Evolutionary conservation across 2,113 vertebrate genomes (phyloP).

Genomic region (Platanista minor): DNA sequence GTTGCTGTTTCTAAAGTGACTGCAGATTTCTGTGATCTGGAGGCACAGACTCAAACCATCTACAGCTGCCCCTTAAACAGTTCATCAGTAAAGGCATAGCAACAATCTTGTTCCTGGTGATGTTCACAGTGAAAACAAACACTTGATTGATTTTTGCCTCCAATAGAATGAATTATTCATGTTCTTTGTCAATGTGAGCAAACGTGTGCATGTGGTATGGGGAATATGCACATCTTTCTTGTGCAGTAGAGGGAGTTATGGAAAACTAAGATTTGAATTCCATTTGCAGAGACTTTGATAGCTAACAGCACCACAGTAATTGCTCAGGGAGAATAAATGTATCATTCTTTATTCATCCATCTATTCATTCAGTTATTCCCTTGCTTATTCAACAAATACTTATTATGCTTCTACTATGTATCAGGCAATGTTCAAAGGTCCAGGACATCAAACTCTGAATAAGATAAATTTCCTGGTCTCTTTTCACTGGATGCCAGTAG

Average conservation of each 20-base stretch:
- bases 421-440: slow-evolving; percentile 8
- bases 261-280: neutral
- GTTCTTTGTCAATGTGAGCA: neutral
- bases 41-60: slow-evolving; percentile 44
- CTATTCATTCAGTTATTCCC: neutral
- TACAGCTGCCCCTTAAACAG: slow-evolving; percentile 47
- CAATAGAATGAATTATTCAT: slow-evolving; percentile 2
- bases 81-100: slow-evolving; percentile 57
- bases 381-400: neutral
- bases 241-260: neutral
- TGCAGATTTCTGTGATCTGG: slow-evolving; percentile 38
- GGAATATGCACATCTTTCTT: neutral
- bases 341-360: neutral
- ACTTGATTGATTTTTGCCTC: slow-evolving; percentile 38
- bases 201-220: rapidly evolving
- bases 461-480: neutral
- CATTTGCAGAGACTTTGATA: slow-evolving; percentile 6
- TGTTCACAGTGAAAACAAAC: slow-evolving; percentile 53
- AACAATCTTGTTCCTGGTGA: slow-evolving; percentile 38
- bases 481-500: neutral
- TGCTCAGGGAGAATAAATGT: neutral
- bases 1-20: slow-evolving; percentile 40
- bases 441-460: neutral
- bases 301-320: neutral
- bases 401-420: neutral